phyloP scores from a whole-genome alignment of 1,140 invertebrate genomes.

The Apis cerana region DNA sequence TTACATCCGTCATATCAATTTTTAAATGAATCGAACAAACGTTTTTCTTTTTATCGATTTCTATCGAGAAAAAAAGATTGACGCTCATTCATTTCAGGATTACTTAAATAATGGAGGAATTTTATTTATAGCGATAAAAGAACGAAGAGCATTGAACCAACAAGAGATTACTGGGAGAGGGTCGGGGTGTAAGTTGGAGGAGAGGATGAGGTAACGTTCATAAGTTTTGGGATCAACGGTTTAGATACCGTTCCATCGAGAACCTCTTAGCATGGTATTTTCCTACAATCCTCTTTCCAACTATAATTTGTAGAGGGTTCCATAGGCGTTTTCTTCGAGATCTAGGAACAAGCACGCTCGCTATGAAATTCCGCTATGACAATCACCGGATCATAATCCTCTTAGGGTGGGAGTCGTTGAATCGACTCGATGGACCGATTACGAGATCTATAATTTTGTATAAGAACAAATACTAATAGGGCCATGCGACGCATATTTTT shows the following conservation, averaged over 20 bases:
- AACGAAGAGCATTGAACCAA: background rate
- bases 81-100: background rate
- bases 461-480: background rate
- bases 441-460: no score
- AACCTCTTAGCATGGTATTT: background rate
- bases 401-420: background rate
- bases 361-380: background rate
- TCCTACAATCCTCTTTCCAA: conserved; percentile 5
- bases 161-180: background rate
- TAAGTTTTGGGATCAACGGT: conserved; percentile 16
- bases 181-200: background rate
- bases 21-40: no score
- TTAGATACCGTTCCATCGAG: background rate
- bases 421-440: background rate
- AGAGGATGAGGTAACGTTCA: background rate
- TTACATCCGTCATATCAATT: no score
- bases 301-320: background rate
- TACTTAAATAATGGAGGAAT: background rate
- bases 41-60: no score
- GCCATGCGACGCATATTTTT: background rate
- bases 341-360: background rate
- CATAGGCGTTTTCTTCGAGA: no score
- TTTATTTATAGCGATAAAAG: no score
- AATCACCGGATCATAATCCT: background rate
- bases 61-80: no score